Conservation (phyloP, 2,113 vertebrate species). For the Sebastes schlegelii region DNA sequence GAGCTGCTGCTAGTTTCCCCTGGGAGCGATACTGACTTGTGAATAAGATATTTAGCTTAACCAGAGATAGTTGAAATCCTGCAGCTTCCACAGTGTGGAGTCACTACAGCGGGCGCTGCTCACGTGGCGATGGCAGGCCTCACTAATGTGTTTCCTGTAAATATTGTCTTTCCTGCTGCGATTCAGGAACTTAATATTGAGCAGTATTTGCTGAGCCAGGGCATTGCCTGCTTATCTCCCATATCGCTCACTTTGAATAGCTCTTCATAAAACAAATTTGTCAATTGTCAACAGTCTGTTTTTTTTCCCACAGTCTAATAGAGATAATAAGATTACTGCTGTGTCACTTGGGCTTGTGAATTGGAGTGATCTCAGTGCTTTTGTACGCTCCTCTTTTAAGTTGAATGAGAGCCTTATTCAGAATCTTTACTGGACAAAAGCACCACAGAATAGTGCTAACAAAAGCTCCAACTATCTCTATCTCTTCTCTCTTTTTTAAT, state of each 20-base stretch:
- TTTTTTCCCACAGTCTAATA: conserved; percentile 11
- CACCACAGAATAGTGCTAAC: too few species aligned
- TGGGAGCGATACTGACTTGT: conserved; percentile 15
- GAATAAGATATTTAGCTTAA: conserved; percentile 30
- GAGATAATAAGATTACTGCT: neutral
- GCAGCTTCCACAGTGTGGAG: neutral
- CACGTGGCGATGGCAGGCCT: neutral
- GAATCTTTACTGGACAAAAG: too few species aligned
- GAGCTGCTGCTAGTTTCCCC: conserved; percentile 23
- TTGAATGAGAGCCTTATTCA: neutral
- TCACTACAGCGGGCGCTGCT: neutral
- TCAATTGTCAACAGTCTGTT: conserved; percentile 19
- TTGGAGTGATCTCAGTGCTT: neutral
- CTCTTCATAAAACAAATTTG: conserved; percentile 8
- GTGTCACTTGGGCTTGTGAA: neutral
- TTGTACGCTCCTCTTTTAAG: neutral
- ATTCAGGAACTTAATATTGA: conserved; percentile 16
- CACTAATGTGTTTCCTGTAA: conserved; percentile 31
- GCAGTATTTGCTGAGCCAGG: conserved; percentile 26
- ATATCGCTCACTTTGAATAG: conserved; percentile 26
- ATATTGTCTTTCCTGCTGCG: conserved; percentile 25
- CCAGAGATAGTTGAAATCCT: conserved; percentile 9
- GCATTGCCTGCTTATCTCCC: neutral
- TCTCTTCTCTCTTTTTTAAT: too few species aligned
- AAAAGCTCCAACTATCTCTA: too few species aligned